Evolutionary conservation across 2,888 invertebrate species (phyloP), one percentile per base, ranked within the genome.

Genomic region (Hypolimnas misippus): DNA sequence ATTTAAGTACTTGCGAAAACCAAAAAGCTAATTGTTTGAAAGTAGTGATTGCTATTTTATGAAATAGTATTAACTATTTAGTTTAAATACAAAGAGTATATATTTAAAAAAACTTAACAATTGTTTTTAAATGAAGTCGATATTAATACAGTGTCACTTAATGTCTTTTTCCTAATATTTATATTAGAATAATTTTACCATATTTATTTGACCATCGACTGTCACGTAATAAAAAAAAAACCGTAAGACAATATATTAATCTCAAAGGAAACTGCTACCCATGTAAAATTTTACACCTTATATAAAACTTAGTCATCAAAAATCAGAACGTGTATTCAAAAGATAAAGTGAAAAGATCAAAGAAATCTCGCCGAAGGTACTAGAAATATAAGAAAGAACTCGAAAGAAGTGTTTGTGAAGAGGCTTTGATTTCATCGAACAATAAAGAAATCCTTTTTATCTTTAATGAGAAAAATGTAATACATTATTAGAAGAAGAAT

Each of bases 311-410:
- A 31, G 17, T 40, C 17, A 46, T 6, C 44, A 59, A 46, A 53
- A 19, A 19, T 50, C 61, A 21, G 29, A 50, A 49, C 19, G 19
- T 49, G 29, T 31, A 21, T 61, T 61, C 40, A 49, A 50, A 49
- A 61, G 55, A 55, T 49, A 54, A 38, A 55, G 31, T 33, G 35
- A 61, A 44, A 56, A 61, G 40, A 57, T 57, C 54, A 60, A 60
- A 60, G 42, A 4, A 19, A 12, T 21, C 7, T 44, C 31, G 14
- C 33, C 17, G n/a, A 19, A 29, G 50, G 44, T 53, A 52, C 58
- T 59, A 52, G 33, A 52, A 44, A 52, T 52, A 44, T 14, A 60
- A 53, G 53, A 60, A 46, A 46, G 38, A 53, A 54, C 21, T 46
- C 21, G 44, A 46, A 46, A n/a, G 21, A 44, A 54, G 54, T 53